A percentile compares a stretch with the other conserved stretches of the same genome.
phyloP scores from a whole-genome alignment of 2,113 vertebrate species.

The Mesocricetus auratus region DNA sequence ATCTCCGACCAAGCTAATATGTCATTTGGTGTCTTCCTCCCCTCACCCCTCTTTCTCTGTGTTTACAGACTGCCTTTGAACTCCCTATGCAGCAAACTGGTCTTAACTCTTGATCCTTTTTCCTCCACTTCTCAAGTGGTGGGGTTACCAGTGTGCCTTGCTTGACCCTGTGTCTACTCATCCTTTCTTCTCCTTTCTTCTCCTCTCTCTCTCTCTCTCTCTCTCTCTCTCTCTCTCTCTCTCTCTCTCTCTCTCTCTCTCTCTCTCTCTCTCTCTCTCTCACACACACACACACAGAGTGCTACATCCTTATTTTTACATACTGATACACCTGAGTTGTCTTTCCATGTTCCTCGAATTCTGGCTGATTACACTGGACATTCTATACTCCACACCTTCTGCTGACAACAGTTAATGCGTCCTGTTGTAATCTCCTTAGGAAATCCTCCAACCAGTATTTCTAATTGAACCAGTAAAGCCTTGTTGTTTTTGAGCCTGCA shows the following conservation, averaged over 20 bases:
- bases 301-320: not conserved
- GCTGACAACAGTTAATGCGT: constrained; percentile 45
- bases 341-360: not conserved
- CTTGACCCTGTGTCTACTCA: not conserved
- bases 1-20: constrained; percentile 23
- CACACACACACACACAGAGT: not conserved
- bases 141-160: not conserved
- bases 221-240: no score
- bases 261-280: no score
- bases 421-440: constrained; percentile 12
- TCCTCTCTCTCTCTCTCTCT: no score
- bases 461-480: constrained; percentile 64
- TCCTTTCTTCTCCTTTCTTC: no score
- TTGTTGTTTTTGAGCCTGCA: constrained; percentile 64
- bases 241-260: no score
- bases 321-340: not conserved
- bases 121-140: not conserved
- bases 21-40: not conserved
- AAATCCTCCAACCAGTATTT: constrained; percentile 49
- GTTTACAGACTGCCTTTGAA: not conserved
- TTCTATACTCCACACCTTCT: constrained; percentile 20
- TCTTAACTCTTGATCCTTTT: not conserved
- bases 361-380: not conserved
- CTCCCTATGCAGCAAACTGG: not conserved
- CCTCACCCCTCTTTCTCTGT: not conserved